A percentile compares a stretch with the other conserved stretches of the same genome.
Conservation (phyloP, 2,113 vertebrate genomes). For the Cavia aperea region DNA sequence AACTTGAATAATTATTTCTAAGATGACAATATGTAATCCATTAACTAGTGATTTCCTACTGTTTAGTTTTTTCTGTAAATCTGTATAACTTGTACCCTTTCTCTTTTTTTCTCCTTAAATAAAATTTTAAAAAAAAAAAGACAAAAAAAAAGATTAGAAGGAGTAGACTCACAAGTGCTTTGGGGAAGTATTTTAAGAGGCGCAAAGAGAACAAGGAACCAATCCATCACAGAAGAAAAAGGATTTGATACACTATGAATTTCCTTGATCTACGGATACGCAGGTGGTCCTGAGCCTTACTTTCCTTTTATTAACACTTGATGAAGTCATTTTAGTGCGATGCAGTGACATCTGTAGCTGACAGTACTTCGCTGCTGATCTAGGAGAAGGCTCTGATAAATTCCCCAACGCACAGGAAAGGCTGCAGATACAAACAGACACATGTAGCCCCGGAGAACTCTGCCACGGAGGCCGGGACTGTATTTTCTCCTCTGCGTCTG, state of each 20-base stretch:
- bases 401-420: background rate
- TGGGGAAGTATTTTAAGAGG: background rate
- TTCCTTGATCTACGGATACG: background rate
- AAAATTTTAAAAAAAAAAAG: too few species aligned
- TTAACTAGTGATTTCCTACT: too few species aligned
- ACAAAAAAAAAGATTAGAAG: background rate
- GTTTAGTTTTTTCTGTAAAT: too few species aligned
- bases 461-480: background rate
- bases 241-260: background rate
- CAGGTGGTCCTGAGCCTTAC: background rate
- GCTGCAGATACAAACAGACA: rapidly evolving
- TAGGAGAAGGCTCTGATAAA: background rate
- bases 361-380: background rate
- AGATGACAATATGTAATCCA: too few species aligned
- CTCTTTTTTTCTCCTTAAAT: too few species aligned
- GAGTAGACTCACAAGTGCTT: background rate
- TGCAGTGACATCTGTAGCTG: background rate
- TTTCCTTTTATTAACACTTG: background rate
- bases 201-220: background rate
- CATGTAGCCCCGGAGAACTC: rapidly evolving
- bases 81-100: too few species aligned
- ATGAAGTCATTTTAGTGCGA: background rate
- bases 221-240: background rate
- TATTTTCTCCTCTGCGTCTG: background rate
- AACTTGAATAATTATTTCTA: too few species aligned